phyloP scores from a whole-genome alignment of 1,140 invertebrate genomes.

The Trachymyrmex septentrionalis region DNA sequence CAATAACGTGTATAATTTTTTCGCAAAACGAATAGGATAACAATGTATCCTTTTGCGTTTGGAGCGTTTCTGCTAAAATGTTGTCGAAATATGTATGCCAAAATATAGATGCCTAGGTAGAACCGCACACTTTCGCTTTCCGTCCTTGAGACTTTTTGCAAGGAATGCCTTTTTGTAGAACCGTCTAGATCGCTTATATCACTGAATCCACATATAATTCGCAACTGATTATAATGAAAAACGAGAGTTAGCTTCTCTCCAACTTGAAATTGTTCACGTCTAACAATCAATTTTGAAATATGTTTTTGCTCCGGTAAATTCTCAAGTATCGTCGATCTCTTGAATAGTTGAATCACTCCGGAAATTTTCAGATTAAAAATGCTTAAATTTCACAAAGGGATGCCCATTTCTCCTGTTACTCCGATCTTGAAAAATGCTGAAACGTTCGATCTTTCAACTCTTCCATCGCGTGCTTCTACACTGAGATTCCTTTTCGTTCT shows the following conservation, averaged over 20 bases:
- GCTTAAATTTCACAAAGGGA: neutral
- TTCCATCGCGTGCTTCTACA: neutral
- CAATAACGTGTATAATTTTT: neutral
- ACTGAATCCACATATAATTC: neutral
- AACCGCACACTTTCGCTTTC: conserved; percentile 18
- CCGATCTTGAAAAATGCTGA: neutral
- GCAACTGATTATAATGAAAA: neutral
- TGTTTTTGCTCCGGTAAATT: neutral
- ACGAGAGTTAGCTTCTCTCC: neutral
- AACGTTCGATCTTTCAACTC: neutral
- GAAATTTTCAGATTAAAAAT: neutral
- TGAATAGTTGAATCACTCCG: neutral
- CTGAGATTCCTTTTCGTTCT: conserved; percentile 12
- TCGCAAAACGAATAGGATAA: neutral
- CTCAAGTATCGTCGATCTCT: neutral
- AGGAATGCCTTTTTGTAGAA: neutral
- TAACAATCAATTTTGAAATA: neutral
- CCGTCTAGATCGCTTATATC: neutral
- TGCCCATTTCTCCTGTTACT: neutral
- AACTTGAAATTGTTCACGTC: neutral
- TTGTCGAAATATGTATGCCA: neutral
- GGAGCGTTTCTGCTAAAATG: neutral
- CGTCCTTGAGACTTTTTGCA: conserved; percentile 40
- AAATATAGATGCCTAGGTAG: neutral
- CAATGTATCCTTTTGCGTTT: neutral